Base-by-base conservation (phyloP, 2,888 invertebrate genomes). In the Lithophane semibrunnea region DNA sequence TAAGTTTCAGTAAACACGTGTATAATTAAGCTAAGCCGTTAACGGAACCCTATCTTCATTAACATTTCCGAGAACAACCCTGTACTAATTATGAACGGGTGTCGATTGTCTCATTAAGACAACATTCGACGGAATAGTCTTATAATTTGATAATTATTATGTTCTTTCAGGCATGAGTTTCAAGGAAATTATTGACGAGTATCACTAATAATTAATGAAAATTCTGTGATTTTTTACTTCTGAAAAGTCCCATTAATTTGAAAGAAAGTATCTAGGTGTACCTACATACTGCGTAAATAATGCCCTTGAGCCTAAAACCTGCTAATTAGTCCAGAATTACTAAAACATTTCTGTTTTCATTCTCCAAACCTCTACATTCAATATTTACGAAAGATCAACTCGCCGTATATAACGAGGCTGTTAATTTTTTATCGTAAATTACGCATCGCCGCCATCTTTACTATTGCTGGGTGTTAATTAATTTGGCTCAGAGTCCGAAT, bases 401-500 rank as follows among this genome's bases (percentile, higher is more conserved):
- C 37, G 8, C 12, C 49, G 24, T 64, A 54, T 29, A 60, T 54
- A 77, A 44, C 56, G 42, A 68, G 5, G 16, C 21, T 37, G 21
- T 75, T 64, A 64, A 64, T 73, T 73, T 72, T 64, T 21, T 21
- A 72, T 37, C n/a, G 47, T 60, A 47, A 60, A 24, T 71, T 21
- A 65, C 18, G 9, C 13, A 61, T 37, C 52, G 21, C 58, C 73
- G 49, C 73, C 78, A 70, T 78, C 60, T 73, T 60, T 61, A 75
- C 73, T 78, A 75, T 82, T 70, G 21, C 63, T 75, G 49, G 42
- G 56, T 64, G 49, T 24, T 76, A 77, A 85, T 83, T 77, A 77
- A 73, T 80, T 73, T 70, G 71, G n/a, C 49, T 56, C 60, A 54
- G 60, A 75, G 61, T 68, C 67, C 24, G 44, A 13, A 68, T 9